Conservation (phyloP, 2,797 vertebrate genomes). For the Schizopygopsis malacanthus region DNA sequence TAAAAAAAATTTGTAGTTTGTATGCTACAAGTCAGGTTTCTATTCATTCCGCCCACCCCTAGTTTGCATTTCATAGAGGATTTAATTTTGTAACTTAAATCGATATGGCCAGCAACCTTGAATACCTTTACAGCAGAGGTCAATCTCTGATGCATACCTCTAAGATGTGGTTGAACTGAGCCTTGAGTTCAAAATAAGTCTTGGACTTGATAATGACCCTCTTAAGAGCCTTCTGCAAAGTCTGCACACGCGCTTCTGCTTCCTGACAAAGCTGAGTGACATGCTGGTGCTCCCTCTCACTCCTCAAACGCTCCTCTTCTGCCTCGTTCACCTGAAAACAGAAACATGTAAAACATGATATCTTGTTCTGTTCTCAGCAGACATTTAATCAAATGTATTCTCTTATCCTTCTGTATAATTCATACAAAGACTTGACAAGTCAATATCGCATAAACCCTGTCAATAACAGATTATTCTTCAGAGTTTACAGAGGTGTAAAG, state of each 20-base stretch:
- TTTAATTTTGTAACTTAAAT: constrained; percentile 39
- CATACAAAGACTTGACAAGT: neutral
- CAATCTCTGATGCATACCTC: constrained; percentile 76
- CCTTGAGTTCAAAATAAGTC: constrained; percentile 92
- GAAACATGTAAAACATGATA: neutral
- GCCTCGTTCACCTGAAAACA: constrained; percentile 87
- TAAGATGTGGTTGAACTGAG: constrained; percentile 90
- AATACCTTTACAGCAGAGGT: constrained; percentile 14
- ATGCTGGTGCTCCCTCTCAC: constrained; percentile 90
- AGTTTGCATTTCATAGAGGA: constrained; percentile 12
- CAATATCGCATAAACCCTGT: neutral
- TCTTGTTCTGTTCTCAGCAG: neutral
- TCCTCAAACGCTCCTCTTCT: constrained; percentile 90
- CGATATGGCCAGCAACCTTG: constrained; percentile 23
- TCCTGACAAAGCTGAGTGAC: constrained; percentile 90
- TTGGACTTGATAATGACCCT: constrained; percentile 90
- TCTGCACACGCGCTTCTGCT: constrained; percentile 88
- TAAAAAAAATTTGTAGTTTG: neutral
- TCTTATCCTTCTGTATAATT: neutral
- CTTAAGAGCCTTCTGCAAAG: constrained; percentile 87
- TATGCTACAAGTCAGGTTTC: neutral
- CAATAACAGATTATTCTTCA: neutral
- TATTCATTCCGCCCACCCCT: neutral
- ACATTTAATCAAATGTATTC: neutral
- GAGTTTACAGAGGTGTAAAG: neutral